Conservation (phyloP, 2,888 invertebrate genomes). For the Chaetogeoica ovagalla region DNA sequence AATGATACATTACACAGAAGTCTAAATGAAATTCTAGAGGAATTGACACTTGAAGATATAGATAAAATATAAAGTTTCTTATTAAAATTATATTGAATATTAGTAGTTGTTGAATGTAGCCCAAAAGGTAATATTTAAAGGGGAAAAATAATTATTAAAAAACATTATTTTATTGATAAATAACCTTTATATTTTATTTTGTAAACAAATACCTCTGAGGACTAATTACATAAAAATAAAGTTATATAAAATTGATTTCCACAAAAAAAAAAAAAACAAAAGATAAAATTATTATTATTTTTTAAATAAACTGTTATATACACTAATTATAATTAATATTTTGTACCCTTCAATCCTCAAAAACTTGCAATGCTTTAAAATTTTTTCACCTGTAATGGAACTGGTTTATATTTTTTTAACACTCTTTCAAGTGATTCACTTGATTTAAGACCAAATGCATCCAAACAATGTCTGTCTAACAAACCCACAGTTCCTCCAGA, state of each 20-base stretch:
- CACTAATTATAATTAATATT: neutral
- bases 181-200: neutral
- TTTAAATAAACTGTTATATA: constrained; percentile 6
- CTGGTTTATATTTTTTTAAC: constrained; percentile 40
- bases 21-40: neutral
- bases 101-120: neutral
- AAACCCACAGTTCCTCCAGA: constrained; percentile 70
- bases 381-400: constrained; percentile 42
- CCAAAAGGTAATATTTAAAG: neutral
- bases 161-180: constrained; percentile 11
- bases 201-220: neutral
- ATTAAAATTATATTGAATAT: neutral
- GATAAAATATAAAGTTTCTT: neutral
- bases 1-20: constrained; percentile 10
- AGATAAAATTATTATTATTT: neutral
- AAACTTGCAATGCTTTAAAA: constrained; percentile 12
- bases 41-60: neutral
- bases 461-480: constrained; percentile 66
- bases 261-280: constrained; percentile 1
- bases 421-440: constrained; percentile 58
- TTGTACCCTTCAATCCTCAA: neutral
- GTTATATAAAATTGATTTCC: neutral
- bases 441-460: constrained; percentile 67
- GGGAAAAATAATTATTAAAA: neutral
- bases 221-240: constrained; percentile 32